phyloP scores from a whole-genome alignment of 1,140 invertebrate species.

The Drosophila parabipectinata region DNA sequence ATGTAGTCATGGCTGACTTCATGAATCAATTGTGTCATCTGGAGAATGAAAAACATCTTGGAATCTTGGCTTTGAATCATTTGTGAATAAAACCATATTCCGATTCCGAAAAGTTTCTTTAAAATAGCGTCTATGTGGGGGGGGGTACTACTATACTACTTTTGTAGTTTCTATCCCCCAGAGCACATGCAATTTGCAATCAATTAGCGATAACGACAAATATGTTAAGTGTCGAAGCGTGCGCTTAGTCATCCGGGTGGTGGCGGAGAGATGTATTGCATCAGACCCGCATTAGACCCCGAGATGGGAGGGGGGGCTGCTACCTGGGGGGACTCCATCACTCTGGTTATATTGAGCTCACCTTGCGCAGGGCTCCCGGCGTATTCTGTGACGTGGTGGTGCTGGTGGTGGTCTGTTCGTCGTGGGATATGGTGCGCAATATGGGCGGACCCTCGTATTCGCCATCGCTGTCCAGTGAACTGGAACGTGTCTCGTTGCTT shows the following conservation, averaged over 20 bases:
- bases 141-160: too few species aligned
- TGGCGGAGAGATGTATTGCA: conserved; percentile 9
- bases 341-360: conserved; percentile 21
- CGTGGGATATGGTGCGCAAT: conserved; percentile 77
- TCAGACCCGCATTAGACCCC: conserved; percentile 10
- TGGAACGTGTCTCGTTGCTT: conserved; percentile 83
- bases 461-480: conserved; percentile 84
- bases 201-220: conserved; percentile 40
- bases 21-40: background rate
- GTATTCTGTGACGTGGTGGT: conserved; percentile 64
- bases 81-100: too few species aligned
- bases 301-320: too few species aligned
- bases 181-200: conserved; percentile 32
- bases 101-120: too few species aligned
- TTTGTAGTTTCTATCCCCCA: background rate
- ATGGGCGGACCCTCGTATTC: conserved; percentile 81
- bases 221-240: conserved; percentile 26
- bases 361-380: conserved; percentile 79
- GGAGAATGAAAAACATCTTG: background rate
- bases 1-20: background rate
- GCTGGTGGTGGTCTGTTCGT: conserved; percentile 55
- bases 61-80: too few species aligned
- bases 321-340: too few species aligned
- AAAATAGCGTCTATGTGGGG: too few species aligned
- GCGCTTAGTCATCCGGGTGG: conserved; percentile 40